These are phyloP conservation scores for Rhodeus uyekii DNA, from an alignment of 2,797 vertebrate genomes.

Conservation along the genomic window DNA sequence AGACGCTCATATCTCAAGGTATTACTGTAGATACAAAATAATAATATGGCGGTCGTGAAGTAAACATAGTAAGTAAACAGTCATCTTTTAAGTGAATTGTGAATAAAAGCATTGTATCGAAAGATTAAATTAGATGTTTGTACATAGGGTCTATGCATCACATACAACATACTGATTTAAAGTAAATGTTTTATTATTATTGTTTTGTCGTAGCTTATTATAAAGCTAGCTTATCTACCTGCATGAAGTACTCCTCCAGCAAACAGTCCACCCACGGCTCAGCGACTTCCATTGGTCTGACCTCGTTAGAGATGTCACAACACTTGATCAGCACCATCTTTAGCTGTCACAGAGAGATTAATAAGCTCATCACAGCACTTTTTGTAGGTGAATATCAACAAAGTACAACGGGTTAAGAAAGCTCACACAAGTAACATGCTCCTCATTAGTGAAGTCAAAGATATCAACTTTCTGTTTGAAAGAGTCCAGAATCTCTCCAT, in stretches of 20 bases:
- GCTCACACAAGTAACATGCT: slow-evolving; percentile 87
- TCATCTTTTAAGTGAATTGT: too few species aligned
- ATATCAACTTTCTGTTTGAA: slow-evolving; percentile 88
- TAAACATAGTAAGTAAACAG: too few species aligned
- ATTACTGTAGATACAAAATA: too few species aligned
- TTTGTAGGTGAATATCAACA: background rate
- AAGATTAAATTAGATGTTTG: background rate
- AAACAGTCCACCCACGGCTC: slow-evolving; percentile 95
- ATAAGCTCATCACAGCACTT: background rate
- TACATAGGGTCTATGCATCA: background rate
- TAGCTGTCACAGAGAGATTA: slow-evolving; percentile 70
- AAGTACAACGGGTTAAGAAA: background rate
- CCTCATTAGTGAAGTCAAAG: slow-evolving; percentile 88
- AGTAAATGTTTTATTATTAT: background rate
- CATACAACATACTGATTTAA: background rate
- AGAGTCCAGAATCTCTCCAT: slow-evolving; percentile 89
- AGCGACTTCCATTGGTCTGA: slow-evolving; percentile 88
- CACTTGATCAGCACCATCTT: slow-evolving; percentile 95
- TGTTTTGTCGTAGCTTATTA: background rate
- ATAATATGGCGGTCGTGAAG: too few species aligned
- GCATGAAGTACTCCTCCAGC: slow-evolving; percentile 93
- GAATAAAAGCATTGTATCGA: background rate
- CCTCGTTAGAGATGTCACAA: slow-evolving; percentile 94
- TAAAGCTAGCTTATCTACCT: slow-evolving; percentile 71
- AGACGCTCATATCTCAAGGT: too few species aligned